Conservation (phyloP, 2,888 invertebrate genomes). For the Pediacus dermestoides region DNA sequence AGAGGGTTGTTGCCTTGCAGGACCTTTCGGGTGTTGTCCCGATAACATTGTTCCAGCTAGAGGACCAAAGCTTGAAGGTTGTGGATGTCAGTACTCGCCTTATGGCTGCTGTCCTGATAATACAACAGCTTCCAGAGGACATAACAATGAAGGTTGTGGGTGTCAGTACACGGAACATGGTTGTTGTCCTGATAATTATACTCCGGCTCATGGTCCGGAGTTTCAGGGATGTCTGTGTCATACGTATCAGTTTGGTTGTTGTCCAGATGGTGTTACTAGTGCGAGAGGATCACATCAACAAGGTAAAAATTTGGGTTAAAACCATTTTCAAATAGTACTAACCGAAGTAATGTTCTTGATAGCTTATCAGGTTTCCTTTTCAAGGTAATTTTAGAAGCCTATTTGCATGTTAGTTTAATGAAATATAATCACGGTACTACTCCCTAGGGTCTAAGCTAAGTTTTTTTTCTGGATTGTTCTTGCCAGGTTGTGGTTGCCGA, state of each 20-base stretch:
- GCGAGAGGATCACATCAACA: constrained; percentile 71
- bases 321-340: too few relatives aligned
- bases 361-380: too few relatives aligned
- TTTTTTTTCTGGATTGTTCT: background rate
- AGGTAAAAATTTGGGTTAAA: constrained; percentile 53
- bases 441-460: background rate
- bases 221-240: constrained; percentile 80
- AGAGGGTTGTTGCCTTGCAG: constrained; percentile 78
- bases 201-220: constrained; percentile 73
- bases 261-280: constrained; percentile 73
- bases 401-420: too few relatives aligned
- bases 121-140: constrained; percentile 72
- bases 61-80: constrained; percentile 75
- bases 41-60: constrained; percentile 80
- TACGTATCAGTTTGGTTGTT: constrained; percentile 87
- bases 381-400: too few relatives aligned
- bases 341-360: too few relatives aligned
- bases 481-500: constrained; percentile 70
- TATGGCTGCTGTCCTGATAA: constrained; percentile 88
- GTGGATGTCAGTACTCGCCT: constrained; percentile 71
- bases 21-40: constrained; percentile 82
- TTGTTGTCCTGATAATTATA: constrained; percentile 80
- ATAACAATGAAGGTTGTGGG: constrained; percentile 75
- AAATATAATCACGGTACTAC: too few relatives aligned
- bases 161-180: constrained; percentile 72